Conservation (phyloP, 35 echinoderm and acorn worm species). For the Strongylocentrotus purpuratus region DNA sequence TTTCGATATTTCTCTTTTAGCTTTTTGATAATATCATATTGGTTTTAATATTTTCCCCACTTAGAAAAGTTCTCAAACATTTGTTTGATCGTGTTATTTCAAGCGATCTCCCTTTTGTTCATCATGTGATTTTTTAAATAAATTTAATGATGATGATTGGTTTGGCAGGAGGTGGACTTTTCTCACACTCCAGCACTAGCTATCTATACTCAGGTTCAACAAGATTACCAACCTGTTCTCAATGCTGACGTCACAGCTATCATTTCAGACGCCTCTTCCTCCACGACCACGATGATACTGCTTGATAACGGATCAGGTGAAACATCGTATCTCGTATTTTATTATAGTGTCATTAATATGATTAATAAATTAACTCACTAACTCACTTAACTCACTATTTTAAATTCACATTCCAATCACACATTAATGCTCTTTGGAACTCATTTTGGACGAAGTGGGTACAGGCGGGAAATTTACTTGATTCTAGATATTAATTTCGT, state of each 20-base stretch:
- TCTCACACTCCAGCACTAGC: constrained; percentile 22
- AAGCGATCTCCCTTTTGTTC: neutral
- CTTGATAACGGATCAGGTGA: constrained; percentile 20
- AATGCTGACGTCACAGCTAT: constrained; percentile 20
- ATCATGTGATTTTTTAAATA: neutral
- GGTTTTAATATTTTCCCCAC: neutral
- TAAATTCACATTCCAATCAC: too few relatives aligned
- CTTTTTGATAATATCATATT: neutral
- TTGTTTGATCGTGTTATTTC: neutral
- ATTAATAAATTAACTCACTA: too few relatives aligned
- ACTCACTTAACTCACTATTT: too few relatives aligned
- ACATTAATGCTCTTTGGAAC: too few relatives aligned
- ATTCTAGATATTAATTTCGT: too few relatives aligned
- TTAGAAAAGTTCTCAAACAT: neutral
- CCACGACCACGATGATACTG: neutral
- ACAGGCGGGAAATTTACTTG: too few relatives aligned
- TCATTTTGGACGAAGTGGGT: too few relatives aligned
- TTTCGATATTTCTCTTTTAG: neutral
- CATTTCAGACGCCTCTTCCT: neutral
- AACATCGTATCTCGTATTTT: too few relatives aligned
- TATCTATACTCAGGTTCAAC: constrained; percentile 27
- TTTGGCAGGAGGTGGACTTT: neutral
- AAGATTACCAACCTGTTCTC: constrained; percentile 1
- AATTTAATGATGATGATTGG: neutral
- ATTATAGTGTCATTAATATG: too few relatives aligned